Base-by-base conservation (phyloP, 2,888 invertebrate genomes). In the Melieria picta region DNA sequence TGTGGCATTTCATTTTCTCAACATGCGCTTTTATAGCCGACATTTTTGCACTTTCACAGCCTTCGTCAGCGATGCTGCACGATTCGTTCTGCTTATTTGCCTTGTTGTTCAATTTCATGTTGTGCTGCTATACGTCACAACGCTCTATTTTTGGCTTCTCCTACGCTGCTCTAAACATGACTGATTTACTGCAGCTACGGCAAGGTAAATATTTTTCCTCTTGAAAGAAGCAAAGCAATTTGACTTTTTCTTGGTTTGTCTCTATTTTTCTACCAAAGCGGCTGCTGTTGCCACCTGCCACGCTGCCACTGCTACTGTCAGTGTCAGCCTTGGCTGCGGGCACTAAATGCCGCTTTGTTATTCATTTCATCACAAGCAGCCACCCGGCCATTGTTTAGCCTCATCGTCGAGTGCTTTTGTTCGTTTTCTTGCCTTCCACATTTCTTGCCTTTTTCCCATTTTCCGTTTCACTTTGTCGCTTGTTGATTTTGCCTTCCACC, bases 51-150 rank as follows among this genome's bases (percentile, higher is more conserved):
- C 30, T 30, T 30, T 30, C 3, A 30, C 30, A 30, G 30, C 30
- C 30, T 30, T 2, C 30, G 30, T 30, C 30, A 30, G 1, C 30
- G 30, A 30, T 30, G 30, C 30, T 30, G 30, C 30, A 30, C 16
- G 16, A 16, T 30, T 30, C 3, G 30, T 30, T 47, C 50, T 58
- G 66, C 58, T 66, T 66, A 58, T 66, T 47, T 66, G 58, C 50
- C 58, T 57, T 66, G 66, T 66, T 66, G 58, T 58, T 58, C 66
- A 58, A 66, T 66, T 66, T 66, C 58, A 66, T 48, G 66, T 57
- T 43, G 42, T 7, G 30, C 43, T 30, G 43, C 46, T 57, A 16
- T 10, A 57, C 42, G 57, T 7, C 46, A 13, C 30, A 30, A 30
- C 13, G 47, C 16, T 62, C 48, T 13, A 9, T 30, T 30, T 1